A percentile compares a stretch with the other conserved stretches of the same genome.
These are phyloP conservation scores for Trinorchestia longiramus DNA, from an alignment of 1,140 invertebrate species.

Conservation along the genomic window DNA sequence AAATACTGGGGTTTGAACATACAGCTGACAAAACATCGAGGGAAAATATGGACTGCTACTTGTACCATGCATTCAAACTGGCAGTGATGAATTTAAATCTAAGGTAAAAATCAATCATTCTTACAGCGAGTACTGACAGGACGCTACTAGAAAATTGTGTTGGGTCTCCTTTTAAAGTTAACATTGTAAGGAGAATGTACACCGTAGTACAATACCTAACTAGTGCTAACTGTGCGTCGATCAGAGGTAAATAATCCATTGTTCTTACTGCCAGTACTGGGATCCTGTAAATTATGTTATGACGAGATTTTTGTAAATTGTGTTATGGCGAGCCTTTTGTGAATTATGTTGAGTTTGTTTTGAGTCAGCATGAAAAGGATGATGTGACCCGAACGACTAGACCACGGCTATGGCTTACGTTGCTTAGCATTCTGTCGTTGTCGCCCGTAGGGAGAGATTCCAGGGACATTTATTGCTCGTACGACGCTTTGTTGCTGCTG, in stretches of 20 bases:
- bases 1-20: not conserved
- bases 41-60: not conserved
- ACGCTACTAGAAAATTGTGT: too few relatives aligned
- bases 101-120: not conserved
- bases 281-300: too few relatives aligned
- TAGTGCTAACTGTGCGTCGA: too few relatives aligned
- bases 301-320: too few relatives aligned
- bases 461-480: conserved; percentile 4
- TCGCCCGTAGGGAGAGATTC: not conserved
- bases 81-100: not conserved
- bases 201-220: too few relatives aligned
- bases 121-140: too few relatives aligned
- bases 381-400: not conserved
- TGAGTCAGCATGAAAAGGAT: not conserved
- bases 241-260: too few relatives aligned
- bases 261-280: too few relatives aligned
- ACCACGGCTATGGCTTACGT: not conserved
- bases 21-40: not conserved
- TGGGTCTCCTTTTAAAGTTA: too few relatives aligned
- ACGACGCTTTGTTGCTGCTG: not conserved
- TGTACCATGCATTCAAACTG: not conserved
- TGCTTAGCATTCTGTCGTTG: conserved; percentile 21
- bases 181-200: too few relatives aligned
- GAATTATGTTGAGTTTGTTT: not conserved
- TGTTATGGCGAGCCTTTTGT: too few relatives aligned